These are phyloP conservation scores for Zaprionus lachaisei DNA, from an alignment of 1,140 invertebrate genomes.

Conservation along the genomic window DNA sequence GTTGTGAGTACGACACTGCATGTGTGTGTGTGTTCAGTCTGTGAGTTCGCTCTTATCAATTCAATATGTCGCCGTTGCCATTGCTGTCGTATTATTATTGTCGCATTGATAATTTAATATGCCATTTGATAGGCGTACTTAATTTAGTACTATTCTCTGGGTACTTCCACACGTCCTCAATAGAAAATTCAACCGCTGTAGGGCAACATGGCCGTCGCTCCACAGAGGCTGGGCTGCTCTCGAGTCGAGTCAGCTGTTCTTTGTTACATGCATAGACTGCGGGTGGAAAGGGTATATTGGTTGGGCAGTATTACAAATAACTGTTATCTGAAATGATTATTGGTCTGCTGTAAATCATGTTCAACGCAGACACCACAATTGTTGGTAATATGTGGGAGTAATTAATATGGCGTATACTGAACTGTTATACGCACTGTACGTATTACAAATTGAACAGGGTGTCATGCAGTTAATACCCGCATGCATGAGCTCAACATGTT, in stretches of 20 bases:
- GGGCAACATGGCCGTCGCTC: conserved; percentile 60
- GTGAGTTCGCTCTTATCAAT: conserved; percentile 62
- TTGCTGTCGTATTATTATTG: conserved; percentile 39
- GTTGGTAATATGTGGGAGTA: neutral
- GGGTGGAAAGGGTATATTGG: conserved; percentile 20
- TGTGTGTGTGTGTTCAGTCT: conserved; percentile 29
- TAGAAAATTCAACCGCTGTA: conserved; percentile 33
- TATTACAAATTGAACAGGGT: conserved; percentile 5
- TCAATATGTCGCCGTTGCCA: conserved; percentile 69
- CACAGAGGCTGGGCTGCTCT: conserved; percentile 30
- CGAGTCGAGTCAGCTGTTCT: conserved; percentile 73
- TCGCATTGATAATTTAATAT: conserved; percentile 69
- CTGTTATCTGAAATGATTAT: neutral
- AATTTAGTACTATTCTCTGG: conserved; percentile 48
- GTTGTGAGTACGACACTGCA: conserved; percentile 1
- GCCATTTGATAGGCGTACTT: conserved; percentile 60
- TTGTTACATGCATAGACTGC: conserved; percentile 51
- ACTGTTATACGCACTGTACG: neutral
- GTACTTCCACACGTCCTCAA: conserved; percentile 71
- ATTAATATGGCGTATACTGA: neutral
- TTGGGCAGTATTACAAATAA: neutral
- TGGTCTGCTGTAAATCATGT: neutral
- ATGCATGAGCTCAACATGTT: conserved; percentile 10
- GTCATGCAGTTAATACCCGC: neutral
- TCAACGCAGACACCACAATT: neutral